These are phyloP conservation scores for Bombyx huttoni DNA, from an alignment of 2,888 invertebrate species.

Conservation along the genomic window DNA sequence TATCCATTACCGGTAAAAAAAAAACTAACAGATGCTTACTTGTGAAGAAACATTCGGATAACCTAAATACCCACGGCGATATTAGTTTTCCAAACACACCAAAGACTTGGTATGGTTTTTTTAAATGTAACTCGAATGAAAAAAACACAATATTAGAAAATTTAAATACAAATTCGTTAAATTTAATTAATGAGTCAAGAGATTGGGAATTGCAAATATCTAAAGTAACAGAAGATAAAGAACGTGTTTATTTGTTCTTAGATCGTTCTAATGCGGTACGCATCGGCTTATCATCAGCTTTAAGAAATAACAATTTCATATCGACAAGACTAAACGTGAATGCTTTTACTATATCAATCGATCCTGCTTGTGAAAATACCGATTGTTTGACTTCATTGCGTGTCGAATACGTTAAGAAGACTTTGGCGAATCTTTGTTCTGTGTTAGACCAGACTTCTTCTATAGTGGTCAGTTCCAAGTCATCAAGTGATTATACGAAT, in stretches of 20 bases:
- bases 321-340: slow-evolving; percentile 16
- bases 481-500: slow-evolving; percentile 25
- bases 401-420: slow-evolving; percentile 32
- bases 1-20: slow-evolving; percentile 23
- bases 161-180: slow-evolving; percentile 33
- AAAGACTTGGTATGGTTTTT: slow-evolving; percentile 69
- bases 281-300: slow-evolving; percentile 29
- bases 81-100: slow-evolving; percentile 74
- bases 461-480: slow-evolving; percentile 49
- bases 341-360: slow-evolving; percentile 19
- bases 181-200: slow-evolving; percentile 47
- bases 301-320: slow-evolving; percentile 25
- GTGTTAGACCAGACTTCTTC: slow-evolving; percentile 11
- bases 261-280: slow-evolving; percentile 40
- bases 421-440: slow-evolving; percentile 35
- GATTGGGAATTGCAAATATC: slow-evolving; percentile 60
- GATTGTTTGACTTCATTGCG: slow-evolving; percentile 38
- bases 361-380: slow-evolving; percentile 26
- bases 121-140: slow-evolving; percentile 11
- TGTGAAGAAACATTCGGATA: slow-evolving; percentile 73
- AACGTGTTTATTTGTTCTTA: slow-evolving; percentile 67
- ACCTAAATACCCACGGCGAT: slow-evolving; percentile 73
- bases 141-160: slow-evolving; percentile 25
- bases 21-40: slow-evolving; percentile 25
- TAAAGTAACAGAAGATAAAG: slow-evolving; percentile 43